A percentile compares a stretch with the other conserved stretches of the same genome.
Conservation (phyloP, 1,140 invertebrate species). For the Caenorhabditis tropicalis region DNA sequence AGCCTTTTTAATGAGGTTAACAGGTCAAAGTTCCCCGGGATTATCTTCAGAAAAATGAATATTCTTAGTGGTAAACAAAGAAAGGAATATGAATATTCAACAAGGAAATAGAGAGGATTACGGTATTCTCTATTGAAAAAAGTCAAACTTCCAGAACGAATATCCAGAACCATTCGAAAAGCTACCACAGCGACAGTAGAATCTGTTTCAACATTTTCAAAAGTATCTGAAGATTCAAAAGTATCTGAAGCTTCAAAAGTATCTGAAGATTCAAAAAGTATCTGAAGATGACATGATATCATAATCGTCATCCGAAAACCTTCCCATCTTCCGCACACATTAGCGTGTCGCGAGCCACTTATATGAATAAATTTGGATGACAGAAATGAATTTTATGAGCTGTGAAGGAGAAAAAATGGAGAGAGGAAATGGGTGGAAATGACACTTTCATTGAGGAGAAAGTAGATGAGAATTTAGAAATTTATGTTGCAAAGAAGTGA, state of each 20-base stretch:
- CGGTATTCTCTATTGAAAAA: too few relatives aligned
- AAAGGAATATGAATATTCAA: too few relatives aligned
- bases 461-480: background rate
- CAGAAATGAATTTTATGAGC: too few relatives aligned
- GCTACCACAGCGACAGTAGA: too few relatives aligned
- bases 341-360: background rate
- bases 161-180: too few relatives aligned
- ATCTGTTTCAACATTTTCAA: too few relatives aligned
- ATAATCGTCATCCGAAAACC: background rate
- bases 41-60: too few relatives aligned
- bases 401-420: background rate
- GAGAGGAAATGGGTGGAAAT: background rate
- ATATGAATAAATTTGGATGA: background rate
- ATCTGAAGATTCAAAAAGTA: too few relatives aligned
- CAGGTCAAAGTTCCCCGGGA: background rate
- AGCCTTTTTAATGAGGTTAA: background rate
- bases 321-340: background rate
- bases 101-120: too few relatives aligned
- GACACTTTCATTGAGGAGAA: background rate
- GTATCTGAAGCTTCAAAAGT: background rate
- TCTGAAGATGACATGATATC: slow-evolving; percentile 11
- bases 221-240: too few relatives aligned
- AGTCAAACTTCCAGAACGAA: too few relatives aligned
- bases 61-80: too few relatives aligned
- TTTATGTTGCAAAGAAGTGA: background rate